Conservation (phyloP, 2,888 invertebrate species). For the Allolobophora icterica region DNA sequence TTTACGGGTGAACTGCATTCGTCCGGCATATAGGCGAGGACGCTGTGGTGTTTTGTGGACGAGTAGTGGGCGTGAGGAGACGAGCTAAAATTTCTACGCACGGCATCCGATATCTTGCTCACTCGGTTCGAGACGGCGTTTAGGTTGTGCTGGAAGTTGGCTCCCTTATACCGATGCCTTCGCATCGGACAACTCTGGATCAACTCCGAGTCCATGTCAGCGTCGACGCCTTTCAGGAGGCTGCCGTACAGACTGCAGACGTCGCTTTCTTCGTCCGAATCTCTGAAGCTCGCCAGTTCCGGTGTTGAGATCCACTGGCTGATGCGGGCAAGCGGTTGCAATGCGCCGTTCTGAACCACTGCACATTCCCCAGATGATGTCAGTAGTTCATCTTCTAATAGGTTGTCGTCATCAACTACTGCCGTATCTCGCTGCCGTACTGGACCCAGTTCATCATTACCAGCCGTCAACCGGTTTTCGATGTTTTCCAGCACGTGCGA, state of each 20-base stretch:
- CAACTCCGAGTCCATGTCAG: slow-evolving; percentile 35
- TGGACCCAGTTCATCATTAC: background rate
- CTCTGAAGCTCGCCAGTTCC: slow-evolving; percentile 33
- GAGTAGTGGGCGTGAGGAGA: background rate
- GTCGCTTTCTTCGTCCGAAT: slow-evolving; percentile 27
- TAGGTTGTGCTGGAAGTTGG: slow-evolving; percentile 21
- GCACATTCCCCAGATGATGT: background rate
- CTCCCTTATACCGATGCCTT: background rate
- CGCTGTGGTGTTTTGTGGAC: background rate
- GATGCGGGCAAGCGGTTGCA: background rate
- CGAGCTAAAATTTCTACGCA: background rate
- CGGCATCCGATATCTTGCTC: slow-evolving; percentile 13
- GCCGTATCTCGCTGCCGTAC: background rate
- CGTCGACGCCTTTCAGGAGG: slow-evolving; percentile 40
- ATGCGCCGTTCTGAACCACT: background rate
- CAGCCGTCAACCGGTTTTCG: background rate
- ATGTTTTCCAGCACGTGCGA: slow-evolving; percentile 7
- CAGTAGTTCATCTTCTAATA: background rate
- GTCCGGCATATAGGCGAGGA: background rate
- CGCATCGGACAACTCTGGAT: background rate
- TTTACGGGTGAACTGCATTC: background rate
- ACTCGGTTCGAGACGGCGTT: slow-evolving; percentile 22
- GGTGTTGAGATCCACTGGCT: slow-evolving; percentile 42
- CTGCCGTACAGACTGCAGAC: slow-evolving; percentile 42
- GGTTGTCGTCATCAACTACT: background rate